Percentiles rank a stretch among this genome's conserved stretches.
These are phyloP conservation scores for Ephialtes manifestator DNA, from an alignment of 2,888 invertebrate species.

Conservation along the genomic window DNA sequence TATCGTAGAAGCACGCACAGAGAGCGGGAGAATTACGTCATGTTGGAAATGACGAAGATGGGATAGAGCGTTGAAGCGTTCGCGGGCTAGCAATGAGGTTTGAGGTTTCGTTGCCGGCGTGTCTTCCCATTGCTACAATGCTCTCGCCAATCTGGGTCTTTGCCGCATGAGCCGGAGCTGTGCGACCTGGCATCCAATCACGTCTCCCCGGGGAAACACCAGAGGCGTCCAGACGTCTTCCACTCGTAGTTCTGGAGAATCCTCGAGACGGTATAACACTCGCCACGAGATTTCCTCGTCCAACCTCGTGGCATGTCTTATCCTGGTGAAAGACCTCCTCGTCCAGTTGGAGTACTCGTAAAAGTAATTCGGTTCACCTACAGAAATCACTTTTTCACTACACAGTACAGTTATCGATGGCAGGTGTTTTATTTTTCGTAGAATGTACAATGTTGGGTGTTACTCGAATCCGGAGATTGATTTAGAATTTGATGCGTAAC, in stretches of 20 bases:
- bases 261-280: constrained; percentile 15
- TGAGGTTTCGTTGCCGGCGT: constrained; percentile 29
- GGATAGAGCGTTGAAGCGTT: constrained; percentile 20
- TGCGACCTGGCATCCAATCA: background rate
- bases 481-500: too few species aligned
- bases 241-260: constrained; percentile 4
- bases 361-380: background rate
- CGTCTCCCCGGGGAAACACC: constrained; percentile 6
- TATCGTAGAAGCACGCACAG: constrained; percentile 3
- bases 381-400: background rate
- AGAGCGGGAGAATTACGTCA: background rate
- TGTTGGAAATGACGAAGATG: constrained; percentile 33
- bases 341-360: background rate
- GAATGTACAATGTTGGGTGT: too few species aligned
- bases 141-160: constrained; percentile 11
- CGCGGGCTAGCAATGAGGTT: constrained; percentile 12
- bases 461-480: too few species aligned
- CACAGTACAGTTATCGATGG: background rate
- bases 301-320: constrained; percentile 6
- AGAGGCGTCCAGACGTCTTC: constrained; percentile 6
- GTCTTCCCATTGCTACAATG: constrained; percentile 22
- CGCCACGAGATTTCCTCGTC: constrained; percentile 12
- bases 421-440: too few species aligned
- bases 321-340: background rate
- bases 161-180: background rate